Base-by-base conservation (phyloP, 1,140 invertebrate species). In the Drosophila ambigua region DNA sequence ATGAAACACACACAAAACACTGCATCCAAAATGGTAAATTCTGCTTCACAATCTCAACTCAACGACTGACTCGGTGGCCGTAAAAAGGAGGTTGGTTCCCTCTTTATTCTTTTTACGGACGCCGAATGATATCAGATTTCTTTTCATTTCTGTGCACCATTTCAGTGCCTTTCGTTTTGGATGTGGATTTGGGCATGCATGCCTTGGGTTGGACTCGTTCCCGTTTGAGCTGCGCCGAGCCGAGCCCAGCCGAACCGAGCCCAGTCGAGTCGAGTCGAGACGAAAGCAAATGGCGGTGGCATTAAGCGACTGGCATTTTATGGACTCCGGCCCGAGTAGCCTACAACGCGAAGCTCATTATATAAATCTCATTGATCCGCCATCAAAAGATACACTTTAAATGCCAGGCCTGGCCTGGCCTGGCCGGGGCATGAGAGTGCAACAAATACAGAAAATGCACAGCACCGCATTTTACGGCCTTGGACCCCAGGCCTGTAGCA, bases 11-110 rank as follows among this genome's bases (percentile, higher is more conserved):
- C n/a, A 57, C 61, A 62, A 68, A 57, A 60, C 51, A 81, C 82
- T 82, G 78, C 80, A 77, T 83, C 79, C 84, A 87, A 87, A 88
- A 89, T 87, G 83, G 79, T 88, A 68, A 83, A 88, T 67, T 87
- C 83, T 62, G 83, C 72, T 60, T 64, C 72, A 79, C 72, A 88
- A 88, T 88, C 79, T 88, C 53, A 69, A 44, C 67, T 20, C 20
- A 20, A 20, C 20, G 20, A 20, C 20, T 20, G 60, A 45, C 72
- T 65, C 60, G 67, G 53, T 61, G 79, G 75, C 59, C 79, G 83
- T 88, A 83, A 83, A 77, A 87, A 73, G 52, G 53, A 65, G 76
- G 57, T 73, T 83, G 83, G 72, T 72, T 57, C 79, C 65, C 66
- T 55, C 72, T 64, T 75, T 74, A 66, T 81, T 65, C 46, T 57